Percentiles rank a stretch among this genome's conserved stretches.
These are phyloP conservation scores for Coracopsis vasa DNA, from an alignment of 2,113 vertebrate species.

Conservation along the genomic window DNA sequence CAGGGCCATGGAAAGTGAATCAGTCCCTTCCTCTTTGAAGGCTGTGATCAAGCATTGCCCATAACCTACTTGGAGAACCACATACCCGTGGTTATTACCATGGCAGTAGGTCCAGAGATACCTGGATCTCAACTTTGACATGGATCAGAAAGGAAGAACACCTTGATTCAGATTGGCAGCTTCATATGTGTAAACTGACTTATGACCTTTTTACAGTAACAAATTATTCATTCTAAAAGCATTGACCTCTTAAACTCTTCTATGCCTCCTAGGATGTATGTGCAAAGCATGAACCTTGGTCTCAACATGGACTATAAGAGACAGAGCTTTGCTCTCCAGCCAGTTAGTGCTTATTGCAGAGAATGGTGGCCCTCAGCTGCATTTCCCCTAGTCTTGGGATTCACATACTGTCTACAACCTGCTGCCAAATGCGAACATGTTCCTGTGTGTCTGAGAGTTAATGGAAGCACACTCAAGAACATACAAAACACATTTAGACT, in stretches of 20 bases:
- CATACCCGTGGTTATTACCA: not conserved
- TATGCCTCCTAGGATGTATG: not conserved
- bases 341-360: not conserved
- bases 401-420: not conserved
- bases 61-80: not conserved
- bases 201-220: not conserved
- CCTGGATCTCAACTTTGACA: not conserved
- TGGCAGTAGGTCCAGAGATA: not conserved
- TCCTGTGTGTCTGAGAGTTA: slow-evolving; percentile 52
- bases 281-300: not conserved
- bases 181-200: not conserved
- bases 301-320: not conserved
- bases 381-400: not conserved
- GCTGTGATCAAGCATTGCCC: not conserved
- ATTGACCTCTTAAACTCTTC: not conserved
- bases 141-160: not conserved
- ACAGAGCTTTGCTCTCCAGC: not conserved
- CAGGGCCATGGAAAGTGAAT: not conserved
- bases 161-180: not conserved
- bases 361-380: not conserved
- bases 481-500: slow-evolving; percentile 63
- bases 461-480: slow-evolving; percentile 48
- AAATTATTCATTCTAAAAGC: not conserved
- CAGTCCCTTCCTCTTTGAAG: not conserved
- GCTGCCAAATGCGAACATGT: not conserved